Evolutionary conservation across 30 jellyfish, hydroid and myxozoan species (phyloP).

Genomic region (Catostylus mosaicus): DNA sequence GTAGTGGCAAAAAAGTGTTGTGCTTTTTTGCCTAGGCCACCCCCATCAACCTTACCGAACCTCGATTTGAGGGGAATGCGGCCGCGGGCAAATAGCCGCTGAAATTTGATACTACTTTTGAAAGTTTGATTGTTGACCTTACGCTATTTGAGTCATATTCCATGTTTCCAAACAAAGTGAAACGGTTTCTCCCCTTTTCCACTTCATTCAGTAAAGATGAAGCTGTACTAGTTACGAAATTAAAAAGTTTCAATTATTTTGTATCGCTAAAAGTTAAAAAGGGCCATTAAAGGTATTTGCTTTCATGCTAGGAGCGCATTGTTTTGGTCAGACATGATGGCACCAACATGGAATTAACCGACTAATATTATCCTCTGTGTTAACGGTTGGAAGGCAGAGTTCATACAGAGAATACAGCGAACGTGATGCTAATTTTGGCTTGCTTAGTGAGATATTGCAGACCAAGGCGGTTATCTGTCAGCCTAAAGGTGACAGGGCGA

Average conservation of each 20-base stretch:
- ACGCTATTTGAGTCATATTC: too few relatives aligned
- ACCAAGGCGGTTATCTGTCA: constrained; percentile 56
- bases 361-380: constrained; percentile 66
- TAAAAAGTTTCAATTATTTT: too few relatives aligned
- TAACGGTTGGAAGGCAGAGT: constrained; percentile 74
- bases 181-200: too few relatives aligned
- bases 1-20: too few relatives aligned
- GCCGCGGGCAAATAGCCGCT: constrained; percentile 25
- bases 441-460: constrained; percentile 67
- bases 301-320: constrained; percentile 51
- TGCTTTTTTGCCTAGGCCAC: too few relatives aligned
- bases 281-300: constrained; percentile 71
- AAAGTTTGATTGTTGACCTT: neutral
- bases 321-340: constrained; percentile 87
- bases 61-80: neutral
- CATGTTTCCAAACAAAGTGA: too few relatives aligned
- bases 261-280: constrained; percentile 7
- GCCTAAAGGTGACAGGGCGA: constrained; percentile 46
- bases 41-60: too few relatives aligned
- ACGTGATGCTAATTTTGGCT: constrained; percentile 58
- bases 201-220: too few relatives aligned
- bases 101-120: constrained; percentile 6
- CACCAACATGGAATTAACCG: constrained; percentile 84
- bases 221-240: too few relatives aligned
- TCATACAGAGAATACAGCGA: constrained; percentile 44